Base-by-base conservation (phyloP, 1,140 invertebrate species). In the Drosophila trapezifrons region DNA sequence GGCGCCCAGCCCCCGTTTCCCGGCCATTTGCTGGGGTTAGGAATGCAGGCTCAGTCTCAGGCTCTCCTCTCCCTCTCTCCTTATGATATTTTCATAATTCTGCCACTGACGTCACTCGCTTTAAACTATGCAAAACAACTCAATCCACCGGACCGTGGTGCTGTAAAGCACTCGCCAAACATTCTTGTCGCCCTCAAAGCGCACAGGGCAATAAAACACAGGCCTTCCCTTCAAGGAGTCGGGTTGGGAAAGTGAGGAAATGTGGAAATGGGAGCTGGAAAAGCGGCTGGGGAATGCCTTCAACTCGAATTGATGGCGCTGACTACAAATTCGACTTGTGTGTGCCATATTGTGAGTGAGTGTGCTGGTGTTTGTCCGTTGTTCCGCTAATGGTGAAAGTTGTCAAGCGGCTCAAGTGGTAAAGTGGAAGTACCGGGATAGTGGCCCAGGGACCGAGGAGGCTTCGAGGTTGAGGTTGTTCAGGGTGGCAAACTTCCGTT, bases 281-380 rank as follows among this genome's bases (percentile, higher is more conserved):
- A 32, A 59, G 55, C 55, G 64, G 43, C 56, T 66, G 65, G 57
- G 49, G 49, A 82, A 82, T 77, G 83, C 79, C 83, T 86, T 86
- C 78, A 86, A 83, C 52, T 83, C 86, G 83, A 86, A 86, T 86
- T 86, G 80, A 87, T 87, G 83, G 84, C 80, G 80, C 71, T 77
- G 84, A 83, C 83, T 83, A 87, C 83, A 87, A 87, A 83, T 89
- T 87, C 84, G 79, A 87, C 84, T 87, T 83, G 76, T 87, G 76
- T 84, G 69, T 65, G 54, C 67, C 67, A 71, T 71, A 71, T 71
- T 75, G 70, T 66, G 27, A 66, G 59, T 55, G 51, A 47, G 43
- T 65, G 78, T 80, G 71, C 54, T 58, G 59, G 70, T 79, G 57
- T 64, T 54, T 49, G 66, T 54, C 76, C 79, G 85, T 87, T 85